Evolutionary conservation across 2,888 invertebrate genomes (phyloP).

Genomic region (Pasiphila rectangulata): DNA sequence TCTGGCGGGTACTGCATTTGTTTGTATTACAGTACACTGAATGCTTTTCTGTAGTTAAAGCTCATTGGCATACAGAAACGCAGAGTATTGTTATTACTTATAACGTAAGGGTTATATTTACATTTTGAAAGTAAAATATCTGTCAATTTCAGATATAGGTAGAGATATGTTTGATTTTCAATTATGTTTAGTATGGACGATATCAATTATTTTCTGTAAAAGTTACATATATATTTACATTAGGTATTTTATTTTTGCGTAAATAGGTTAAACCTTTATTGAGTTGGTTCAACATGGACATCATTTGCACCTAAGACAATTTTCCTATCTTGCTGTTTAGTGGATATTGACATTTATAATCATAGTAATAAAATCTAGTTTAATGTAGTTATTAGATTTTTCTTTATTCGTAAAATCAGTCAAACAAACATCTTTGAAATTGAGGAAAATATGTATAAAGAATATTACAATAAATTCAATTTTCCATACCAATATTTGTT

Average conservation of each 20-base stretch:
- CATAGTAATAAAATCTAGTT: conserved; percentile 1
- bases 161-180: background rate
- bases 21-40: too few relatives aligned
- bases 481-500: conserved; percentile 40
- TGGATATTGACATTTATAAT: conserved; percentile 11
- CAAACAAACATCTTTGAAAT: conserved; percentile 27
- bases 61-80: too few relatives aligned
- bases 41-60: too few relatives aligned
- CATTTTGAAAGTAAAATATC: too few relatives aligned
- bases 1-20: too few relatives aligned
- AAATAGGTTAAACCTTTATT: conserved; percentile 13
- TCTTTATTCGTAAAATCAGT: background rate
- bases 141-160: too few relatives aligned
- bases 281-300: too few relatives aligned
- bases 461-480: conserved; percentile 62
- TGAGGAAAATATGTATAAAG: conserved; percentile 48
- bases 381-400: too few relatives aligned
- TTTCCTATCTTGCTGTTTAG: conserved; percentile 1
- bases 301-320: too few relatives aligned
- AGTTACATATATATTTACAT: conserved; percentile 3
- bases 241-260: conserved; percentile 5
- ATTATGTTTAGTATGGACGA: conserved; percentile 6
- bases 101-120: too few relatives aligned
- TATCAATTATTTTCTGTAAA: conserved; percentile 1
- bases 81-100: too few relatives aligned